Conservation (phyloP, 2,888 invertebrate genomes). For the Netelia fuscicornis region DNA sequence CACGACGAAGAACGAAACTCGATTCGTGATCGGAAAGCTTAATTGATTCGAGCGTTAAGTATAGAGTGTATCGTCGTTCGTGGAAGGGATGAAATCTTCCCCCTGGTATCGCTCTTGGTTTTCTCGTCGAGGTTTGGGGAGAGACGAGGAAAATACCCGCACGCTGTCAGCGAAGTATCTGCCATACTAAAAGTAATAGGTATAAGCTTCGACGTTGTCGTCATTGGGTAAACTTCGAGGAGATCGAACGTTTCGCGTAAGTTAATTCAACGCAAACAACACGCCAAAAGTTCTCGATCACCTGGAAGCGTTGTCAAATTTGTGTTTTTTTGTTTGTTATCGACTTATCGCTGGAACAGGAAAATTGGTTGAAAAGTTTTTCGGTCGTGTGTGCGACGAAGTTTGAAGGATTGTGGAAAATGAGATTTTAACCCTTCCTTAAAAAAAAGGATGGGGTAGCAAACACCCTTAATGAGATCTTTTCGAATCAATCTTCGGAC, state of each 20-base stretch:
- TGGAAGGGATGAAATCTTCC: neutral
- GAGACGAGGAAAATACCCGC: neutral
- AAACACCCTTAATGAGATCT: no score
- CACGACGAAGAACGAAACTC: slow-evolving; percentile 29
- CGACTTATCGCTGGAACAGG: neutral
- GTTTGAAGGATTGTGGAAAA: no score
- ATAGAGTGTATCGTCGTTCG: neutral
- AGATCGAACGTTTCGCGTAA: slow-evolving; percentile 13
- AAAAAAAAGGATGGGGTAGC: no score
- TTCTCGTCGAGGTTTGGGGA: neutral
- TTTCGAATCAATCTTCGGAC: neutral
- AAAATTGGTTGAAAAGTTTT: neutral
- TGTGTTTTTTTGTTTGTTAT: neutral
- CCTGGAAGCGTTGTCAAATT: slow-evolving; percentile 9
- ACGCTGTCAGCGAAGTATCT: neutral
- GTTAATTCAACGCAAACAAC: slow-evolving; percentile 35
- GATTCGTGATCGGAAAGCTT: slow-evolving; percentile 46
- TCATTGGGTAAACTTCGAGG: slow-evolving; percentile 30
- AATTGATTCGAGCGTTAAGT: slow-evolving; percentile 42
- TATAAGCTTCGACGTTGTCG: neutral
- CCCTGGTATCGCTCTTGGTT: slow-evolving; percentile 20
- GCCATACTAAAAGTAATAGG: neutral
- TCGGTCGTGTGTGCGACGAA: no score
- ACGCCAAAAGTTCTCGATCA: slow-evolving; percentile 13
- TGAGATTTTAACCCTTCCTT: no score